Evolutionary conservation across 2,797 vertebrate genomes (phyloP).

Genomic region (Sylvilagus floridanus): DNA sequence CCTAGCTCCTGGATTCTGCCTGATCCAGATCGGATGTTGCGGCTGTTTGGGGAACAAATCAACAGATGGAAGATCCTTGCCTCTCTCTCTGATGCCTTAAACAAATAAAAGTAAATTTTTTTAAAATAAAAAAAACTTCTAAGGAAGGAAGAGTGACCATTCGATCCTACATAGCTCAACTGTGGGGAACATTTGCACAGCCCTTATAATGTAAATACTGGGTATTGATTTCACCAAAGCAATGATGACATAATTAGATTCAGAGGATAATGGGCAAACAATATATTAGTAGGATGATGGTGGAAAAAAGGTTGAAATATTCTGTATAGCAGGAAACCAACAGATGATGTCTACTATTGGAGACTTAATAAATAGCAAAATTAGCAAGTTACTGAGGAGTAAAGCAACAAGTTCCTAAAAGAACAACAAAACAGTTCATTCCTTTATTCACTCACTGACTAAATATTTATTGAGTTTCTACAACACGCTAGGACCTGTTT

Average conservation of each 20-base stretch:
- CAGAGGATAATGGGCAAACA: neutral
- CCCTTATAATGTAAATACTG: neutral
- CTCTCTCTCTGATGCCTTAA: no score
- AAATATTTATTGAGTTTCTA: slow-evolving; percentile 36
- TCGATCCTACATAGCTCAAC: neutral
- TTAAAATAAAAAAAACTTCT: no score
- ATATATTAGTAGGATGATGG: neutral
- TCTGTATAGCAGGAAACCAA: slow-evolving; percentile 21
- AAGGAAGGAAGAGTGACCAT: neutral
- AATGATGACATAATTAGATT: slow-evolving; percentile 39
- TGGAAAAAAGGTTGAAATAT: neutral
- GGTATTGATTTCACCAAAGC: slow-evolving; percentile 15
- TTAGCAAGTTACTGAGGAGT: slow-evolving; percentile 11
- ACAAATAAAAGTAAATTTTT: no score
- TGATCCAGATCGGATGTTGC: no score
- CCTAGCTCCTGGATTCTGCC: no score
- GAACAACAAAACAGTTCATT: neutral
- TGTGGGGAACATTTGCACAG: slow-evolving; percentile 3
- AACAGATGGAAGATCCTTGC: no score
- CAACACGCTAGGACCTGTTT: neutral
- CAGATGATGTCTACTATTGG: neutral
- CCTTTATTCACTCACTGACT: neutral
- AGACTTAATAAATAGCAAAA: neutral
- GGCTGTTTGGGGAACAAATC: no score
- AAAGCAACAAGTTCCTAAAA: neutral